phyloP scores from a whole-genome alignment of 2,797 vertebrate species.

The Austrolebias charrua region DNA sequence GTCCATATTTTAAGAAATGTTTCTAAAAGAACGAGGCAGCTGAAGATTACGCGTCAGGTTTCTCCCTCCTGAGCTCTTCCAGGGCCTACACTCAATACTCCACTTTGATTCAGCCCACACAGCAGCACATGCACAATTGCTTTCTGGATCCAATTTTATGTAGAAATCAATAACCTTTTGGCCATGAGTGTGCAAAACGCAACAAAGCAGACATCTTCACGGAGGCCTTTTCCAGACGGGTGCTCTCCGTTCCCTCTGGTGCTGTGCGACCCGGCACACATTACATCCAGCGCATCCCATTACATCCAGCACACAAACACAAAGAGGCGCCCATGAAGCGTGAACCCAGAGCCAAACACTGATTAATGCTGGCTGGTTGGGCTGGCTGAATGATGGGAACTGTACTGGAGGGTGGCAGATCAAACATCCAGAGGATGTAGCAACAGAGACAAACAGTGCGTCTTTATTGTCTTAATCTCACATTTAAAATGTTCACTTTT shows the following conservation, averaged over 20 bases:
- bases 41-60: not conserved
- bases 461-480: too few species aligned
- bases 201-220: slow-evolving; percentile 43
- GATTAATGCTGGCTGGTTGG: slow-evolving; percentile 64
- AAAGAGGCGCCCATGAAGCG: slow-evolving; percentile 55
- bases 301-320: slow-evolving; percentile 63
- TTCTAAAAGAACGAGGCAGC: not conserved
- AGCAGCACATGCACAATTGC: slow-evolving; percentile 35
- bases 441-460: slow-evolving; percentile 3
- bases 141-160: slow-evolving; percentile 49
- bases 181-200: slow-evolving; percentile 19
- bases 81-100: slow-evolving; percentile 8
- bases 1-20: not conserved
- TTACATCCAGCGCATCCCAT: slow-evolving; percentile 55
- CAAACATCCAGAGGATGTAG: slow-evolving; percentile 44
- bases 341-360: slow-evolving; percentile 59
- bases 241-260: slow-evolving; percentile 44
- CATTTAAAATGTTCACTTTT: too few species aligned
- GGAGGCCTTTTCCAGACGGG: slow-evolving; percentile 51
- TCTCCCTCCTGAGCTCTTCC: slow-evolving; percentile 13
- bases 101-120: slow-evolving; percentile 22
- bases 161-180: slow-evolving; percentile 53
- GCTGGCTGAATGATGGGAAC: slow-evolving; percentile 59
- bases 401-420: slow-evolving; percentile 36
- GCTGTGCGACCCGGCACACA: slow-evolving; percentile 27